Base-by-base conservation (phyloP, 2,797 vertebrate species). In the Caiman crocodilus region DNA sequence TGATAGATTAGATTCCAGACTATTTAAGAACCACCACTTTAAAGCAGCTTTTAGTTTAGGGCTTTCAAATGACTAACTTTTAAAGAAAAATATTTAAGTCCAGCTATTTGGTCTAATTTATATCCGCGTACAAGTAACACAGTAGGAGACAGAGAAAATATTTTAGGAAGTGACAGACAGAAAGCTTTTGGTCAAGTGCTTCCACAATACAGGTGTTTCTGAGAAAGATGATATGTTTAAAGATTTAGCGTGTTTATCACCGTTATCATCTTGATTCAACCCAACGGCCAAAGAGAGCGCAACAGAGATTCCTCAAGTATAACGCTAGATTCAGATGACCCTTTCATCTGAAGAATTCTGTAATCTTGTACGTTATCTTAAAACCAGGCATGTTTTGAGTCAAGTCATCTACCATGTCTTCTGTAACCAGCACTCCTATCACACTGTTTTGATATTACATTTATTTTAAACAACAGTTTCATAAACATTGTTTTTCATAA, bases 201-300 rank as follows among this genome's bases (percentile, higher is more conserved):
- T 50, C 21, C 50, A 12, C n/a, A 16, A 65, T 85, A 3, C 21
- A 50, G 55, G 5, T 7, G 65, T 65, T 90, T 88, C n/a, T 79
- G 26, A 91, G 78, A 86, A 92, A 75, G 88, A 84, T 4, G 21
- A 88, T 50, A 23, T 76, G 21, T 1, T 79, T 79, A 77, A 87
- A 94, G 94, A 69, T 13, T 28, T 56, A 88, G 90, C 93, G 57
- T 69, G 75, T 90, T 61, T 60, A 71, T 55, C 85, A 80, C 35
- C 42, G 56, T 30, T 56, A 5, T 17, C 91, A 67, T 76, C 57
- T 30, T 85, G 82, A 74, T 84, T 89, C 65, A 78, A 55, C 74
- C 64, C 42, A 74, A 1, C 0, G 21, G 74, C 30, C 89, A 92
- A 60, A 84, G 65, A 76, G 75, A 78, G 94, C 17, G 26, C 74